A percentile compares a stretch with the other conserved stretches of the same genome.
Conservation (phyloP, 2,113 vertebrate genomes). For the Forbesichthys agassizii region DNA sequence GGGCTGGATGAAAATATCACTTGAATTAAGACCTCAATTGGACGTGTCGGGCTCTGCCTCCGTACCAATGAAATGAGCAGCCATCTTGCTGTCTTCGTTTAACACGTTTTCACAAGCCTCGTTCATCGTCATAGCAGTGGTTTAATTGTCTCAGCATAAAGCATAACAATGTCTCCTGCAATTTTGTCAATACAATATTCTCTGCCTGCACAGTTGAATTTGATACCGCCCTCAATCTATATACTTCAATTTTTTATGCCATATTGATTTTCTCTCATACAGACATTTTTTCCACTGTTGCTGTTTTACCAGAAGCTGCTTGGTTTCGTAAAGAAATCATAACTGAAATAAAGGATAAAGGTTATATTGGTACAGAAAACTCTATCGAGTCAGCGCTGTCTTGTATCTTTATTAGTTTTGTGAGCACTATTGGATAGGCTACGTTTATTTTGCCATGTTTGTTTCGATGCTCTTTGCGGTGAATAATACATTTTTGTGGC, state of each 20-base stretch:
- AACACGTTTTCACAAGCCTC: neutral
- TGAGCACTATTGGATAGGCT: neutral
- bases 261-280: conserved; percentile 51
- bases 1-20: too few species aligned
- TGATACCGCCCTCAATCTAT: conserved; percentile 46
- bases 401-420: neutral
- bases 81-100: neutral
- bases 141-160: conserved; percentile 31
- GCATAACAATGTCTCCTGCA: conserved; percentile 29
- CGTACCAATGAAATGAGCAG: too few species aligned
- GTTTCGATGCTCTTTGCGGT: neutral
- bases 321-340: conserved; percentile 20
- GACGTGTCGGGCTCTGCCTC: conserved; percentile 23
- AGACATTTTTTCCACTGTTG: conserved; percentile 44
- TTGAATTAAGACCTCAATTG: conserved; percentile 4
- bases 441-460: neutral
- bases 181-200: conserved; percentile 26
- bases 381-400: neutral
- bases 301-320: conserved; percentile 25
- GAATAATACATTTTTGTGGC: neutral
- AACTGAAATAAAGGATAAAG: conserved; percentile 8
- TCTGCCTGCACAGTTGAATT: conserved; percentile 38
- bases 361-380: neutral
- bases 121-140: conserved; percentile 19
- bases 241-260: conserved; percentile 37